phyloP scores from a whole-genome alignment of 2,888 invertebrate genomes.

The Yponomeuta plumbellus region DNA sequence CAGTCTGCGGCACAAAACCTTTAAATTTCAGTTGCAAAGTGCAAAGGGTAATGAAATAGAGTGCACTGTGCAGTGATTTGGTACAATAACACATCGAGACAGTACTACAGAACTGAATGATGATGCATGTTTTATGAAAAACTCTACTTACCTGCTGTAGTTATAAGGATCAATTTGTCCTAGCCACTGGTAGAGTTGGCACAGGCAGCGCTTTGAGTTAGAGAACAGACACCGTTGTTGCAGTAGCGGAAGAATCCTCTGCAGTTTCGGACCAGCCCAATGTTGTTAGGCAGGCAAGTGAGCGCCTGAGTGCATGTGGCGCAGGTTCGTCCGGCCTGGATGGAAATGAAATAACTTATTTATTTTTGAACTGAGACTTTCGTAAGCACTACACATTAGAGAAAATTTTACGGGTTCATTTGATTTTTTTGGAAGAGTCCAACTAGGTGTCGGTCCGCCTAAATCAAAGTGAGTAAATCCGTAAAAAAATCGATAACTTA shows the following conservation, averaged over 20 bases:
- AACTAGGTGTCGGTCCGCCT: no score
- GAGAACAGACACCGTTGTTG: constrained; percentile 48
- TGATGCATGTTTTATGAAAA: neutral
- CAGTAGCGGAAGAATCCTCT: constrained; percentile 39
- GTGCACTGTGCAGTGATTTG: no score
- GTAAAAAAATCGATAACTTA: no score
- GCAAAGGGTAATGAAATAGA: no score
- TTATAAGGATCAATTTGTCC: neutral
- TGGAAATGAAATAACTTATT: no score
- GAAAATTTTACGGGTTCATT: no score
- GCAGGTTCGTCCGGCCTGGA: constrained; percentile 34
- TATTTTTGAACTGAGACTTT: no score
- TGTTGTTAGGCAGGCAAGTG: constrained; percentile 36
- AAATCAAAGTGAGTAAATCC: no score
- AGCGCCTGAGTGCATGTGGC: constrained; percentile 36
- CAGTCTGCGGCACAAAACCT: no score
- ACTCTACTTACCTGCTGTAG: neutral
- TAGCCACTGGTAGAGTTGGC: constrained; percentile 1
- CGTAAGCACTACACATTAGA: no score
- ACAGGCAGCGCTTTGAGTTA: constrained; percentile 37
- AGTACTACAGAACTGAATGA: neutral
- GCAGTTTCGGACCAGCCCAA: constrained; percentile 39
- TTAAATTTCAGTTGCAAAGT: no score
- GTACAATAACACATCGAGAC: neutral
- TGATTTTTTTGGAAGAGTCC: no score